Conservation (phyloP, 2,113 vertebrate species). For the Phrynosoma blainvillii region DNA sequence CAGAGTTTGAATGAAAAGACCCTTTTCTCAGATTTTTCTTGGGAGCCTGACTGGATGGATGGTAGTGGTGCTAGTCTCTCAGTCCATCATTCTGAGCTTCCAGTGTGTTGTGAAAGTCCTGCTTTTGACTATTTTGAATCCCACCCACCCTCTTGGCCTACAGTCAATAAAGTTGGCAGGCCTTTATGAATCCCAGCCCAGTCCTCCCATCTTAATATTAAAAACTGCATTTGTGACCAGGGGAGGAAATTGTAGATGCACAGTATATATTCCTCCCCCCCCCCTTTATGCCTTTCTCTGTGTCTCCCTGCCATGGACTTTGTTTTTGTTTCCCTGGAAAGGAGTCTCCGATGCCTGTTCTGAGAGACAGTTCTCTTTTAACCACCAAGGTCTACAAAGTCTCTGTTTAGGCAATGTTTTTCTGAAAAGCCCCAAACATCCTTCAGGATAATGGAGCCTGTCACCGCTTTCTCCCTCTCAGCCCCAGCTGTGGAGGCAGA, state of each 20-base stretch:
- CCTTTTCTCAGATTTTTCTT: not conserved
- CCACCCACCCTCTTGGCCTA: not conserved
- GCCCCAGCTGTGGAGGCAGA: slow-evolving; percentile 59
- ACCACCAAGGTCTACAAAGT: slow-evolving; percentile 47
- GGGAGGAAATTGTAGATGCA: not conserved
- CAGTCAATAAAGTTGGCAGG: not conserved
- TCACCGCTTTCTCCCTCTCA: slow-evolving; percentile 64
- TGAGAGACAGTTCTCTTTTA: slow-evolving; percentile 29
- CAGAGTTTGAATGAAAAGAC: not conserved
- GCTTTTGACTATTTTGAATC: not conserved
- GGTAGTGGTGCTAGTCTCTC: not conserved
- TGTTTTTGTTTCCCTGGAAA: slow-evolving; percentile 1
- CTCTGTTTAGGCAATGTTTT: slow-evolving; percentile 56
- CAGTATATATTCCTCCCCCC: not conserved
- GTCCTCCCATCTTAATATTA: not conserved
- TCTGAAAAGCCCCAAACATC: slow-evolving; percentile 64
- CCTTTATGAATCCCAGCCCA: not conserved
- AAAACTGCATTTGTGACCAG: not conserved
- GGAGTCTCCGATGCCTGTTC: not conserved
- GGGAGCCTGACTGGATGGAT: not conserved
- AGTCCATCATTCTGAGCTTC: not conserved
- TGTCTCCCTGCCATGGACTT: not conserved
- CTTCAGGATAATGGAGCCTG: slow-evolving; percentile 70
- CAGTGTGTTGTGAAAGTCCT: not conserved
- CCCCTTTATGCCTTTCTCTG: no score